These are phyloP conservation scores for Tetheella fluctuosa DNA, from an alignment of 2,888 invertebrate species.

Conservation along the genomic window DNA sequence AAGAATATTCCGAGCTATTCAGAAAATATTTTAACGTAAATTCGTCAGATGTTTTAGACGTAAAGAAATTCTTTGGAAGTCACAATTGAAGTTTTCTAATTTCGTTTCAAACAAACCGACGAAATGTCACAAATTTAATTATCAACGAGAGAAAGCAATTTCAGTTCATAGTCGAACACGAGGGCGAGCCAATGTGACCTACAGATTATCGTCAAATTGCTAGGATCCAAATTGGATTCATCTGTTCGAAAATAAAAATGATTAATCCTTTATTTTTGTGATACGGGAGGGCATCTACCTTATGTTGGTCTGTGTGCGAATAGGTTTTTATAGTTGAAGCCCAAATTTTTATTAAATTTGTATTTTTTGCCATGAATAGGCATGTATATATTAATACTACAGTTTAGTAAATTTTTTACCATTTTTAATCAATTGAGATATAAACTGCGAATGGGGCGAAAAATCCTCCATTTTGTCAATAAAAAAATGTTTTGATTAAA, in stretches of 20 bases:
- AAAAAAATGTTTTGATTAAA: not conserved
- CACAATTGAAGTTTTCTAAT: conserved; percentile 57
- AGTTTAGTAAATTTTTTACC: no score
- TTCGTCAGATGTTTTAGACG: conserved; percentile 45
- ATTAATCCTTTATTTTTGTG: not conserved
- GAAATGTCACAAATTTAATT: conserved; percentile 56
- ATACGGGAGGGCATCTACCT: no score
- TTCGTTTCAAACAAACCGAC: conserved; percentile 36
- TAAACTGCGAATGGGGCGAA: no score
- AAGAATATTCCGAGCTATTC: conserved; percentile 16
- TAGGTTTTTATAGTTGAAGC: no score
- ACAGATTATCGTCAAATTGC: conserved; percentile 34
- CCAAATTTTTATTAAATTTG: no score
- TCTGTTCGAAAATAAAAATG: conserved; percentile 15
- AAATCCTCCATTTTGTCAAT: not conserved
- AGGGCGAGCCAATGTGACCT: conserved; percentile 14
- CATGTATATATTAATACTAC: no score
- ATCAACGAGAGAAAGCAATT: conserved; percentile 32
- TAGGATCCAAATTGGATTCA: conserved; percentile 22
- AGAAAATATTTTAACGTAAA: conserved; percentile 36
- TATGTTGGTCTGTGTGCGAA: no score
- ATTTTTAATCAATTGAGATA: not conserved
- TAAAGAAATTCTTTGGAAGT: conserved; percentile 33
- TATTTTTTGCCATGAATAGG: no score
- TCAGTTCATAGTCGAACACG: conserved; percentile 13